These are phyloP conservation scores for Andrena trimmerana DNA, from an alignment of 2,888 invertebrate genomes.

Conservation along the genomic window DNA sequence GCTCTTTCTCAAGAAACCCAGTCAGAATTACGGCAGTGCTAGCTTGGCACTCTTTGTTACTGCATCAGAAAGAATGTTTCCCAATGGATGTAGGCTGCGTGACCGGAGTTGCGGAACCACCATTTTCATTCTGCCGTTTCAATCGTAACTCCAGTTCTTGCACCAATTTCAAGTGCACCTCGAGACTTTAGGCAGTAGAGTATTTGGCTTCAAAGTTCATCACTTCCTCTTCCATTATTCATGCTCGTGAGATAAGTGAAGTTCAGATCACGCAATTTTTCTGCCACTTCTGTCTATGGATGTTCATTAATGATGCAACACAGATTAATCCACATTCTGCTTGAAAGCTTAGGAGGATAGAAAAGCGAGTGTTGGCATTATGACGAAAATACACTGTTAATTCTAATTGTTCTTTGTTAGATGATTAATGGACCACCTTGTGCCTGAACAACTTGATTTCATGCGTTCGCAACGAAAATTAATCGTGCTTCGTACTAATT, in stretches of 20 bases:
- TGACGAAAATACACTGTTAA: no score
- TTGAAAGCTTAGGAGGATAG: no score
- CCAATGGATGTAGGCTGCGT: slow-evolving; percentile 26
- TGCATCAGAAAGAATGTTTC: slow-evolving; percentile 27
- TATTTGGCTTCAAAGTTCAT: slow-evolving; percentile 4
- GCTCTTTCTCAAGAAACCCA: background rate
- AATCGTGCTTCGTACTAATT: no score
- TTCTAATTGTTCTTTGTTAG: no score
- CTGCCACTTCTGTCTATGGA: no score
- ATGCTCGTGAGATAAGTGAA: background rate
- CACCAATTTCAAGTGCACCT: slow-evolving; percentile 21
- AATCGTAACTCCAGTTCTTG: slow-evolving; percentile 28
- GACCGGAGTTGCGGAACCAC: slow-evolving; percentile 33
- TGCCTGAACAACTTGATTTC: no score
- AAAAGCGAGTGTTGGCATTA: no score
- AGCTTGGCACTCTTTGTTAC: slow-evolving; percentile 3
- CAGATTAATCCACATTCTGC: no score
- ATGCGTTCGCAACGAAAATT: no score
- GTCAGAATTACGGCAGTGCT: slow-evolving; percentile 29
- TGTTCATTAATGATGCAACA: no score
- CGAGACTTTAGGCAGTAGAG: background rate
- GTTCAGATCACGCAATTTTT: background rate
- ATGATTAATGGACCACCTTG: no score
- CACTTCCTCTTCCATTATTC: slow-evolving; percentile 5
- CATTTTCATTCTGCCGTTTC: slow-evolving; percentile 17